Evolutionary conservation across 2,113 vertebrate genomes (phyloP).

Genomic region (Chaetodon auriga): DNA sequence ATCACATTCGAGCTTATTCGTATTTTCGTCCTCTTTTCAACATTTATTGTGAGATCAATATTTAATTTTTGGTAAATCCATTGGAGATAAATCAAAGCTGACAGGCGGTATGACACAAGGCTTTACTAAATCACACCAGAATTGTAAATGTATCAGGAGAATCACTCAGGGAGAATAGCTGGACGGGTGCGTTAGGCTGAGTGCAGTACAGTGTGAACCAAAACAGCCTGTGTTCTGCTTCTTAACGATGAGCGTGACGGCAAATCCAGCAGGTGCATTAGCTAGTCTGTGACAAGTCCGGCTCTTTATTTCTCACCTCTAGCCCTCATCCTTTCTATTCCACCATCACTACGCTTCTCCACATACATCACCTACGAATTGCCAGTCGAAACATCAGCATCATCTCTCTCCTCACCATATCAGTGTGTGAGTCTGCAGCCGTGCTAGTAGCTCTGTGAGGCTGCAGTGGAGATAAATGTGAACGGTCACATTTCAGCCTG

Average conservation of each 20-base stretch:
- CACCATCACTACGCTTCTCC: conserved; percentile 7
- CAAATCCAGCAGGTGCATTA: conserved; percentile 25
- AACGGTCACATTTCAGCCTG: neutral
- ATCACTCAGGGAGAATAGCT: conserved; percentile 35
- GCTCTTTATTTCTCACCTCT: conserved; percentile 14
- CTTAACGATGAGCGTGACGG: conserved; percentile 5
- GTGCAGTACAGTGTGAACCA: conserved; percentile 1
- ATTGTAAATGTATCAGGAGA: conserved; percentile 44
- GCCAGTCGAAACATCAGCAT: neutral
- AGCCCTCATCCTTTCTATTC: conserved; percentile 2
- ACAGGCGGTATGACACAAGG: conserved; percentile 50
- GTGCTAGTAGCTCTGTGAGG: too few relatives aligned
- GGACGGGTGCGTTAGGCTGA: conserved; percentile 23
- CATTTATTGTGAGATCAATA: conserved; percentile 72
- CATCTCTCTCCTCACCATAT: neutral
- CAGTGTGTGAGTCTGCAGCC: neutral
- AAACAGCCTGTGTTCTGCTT: neutral
- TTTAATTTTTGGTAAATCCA: conserved; percentile 74
- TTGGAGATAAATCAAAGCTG: conserved; percentile 67
- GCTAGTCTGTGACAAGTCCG: neutral
- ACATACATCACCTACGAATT: neutral
- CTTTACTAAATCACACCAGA: conserved; percentile 53
- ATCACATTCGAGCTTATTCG: conserved; percentile 34
- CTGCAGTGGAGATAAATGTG: neutral
- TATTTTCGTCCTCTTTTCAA: conserved; percentile 49